A percentile compares a stretch with the other conserved stretches of the same genome.
Evolutionary conservation across 1,140 invertebrate genomes (phyloP).

Genomic region (Brachionus plicatilis): DNA sequence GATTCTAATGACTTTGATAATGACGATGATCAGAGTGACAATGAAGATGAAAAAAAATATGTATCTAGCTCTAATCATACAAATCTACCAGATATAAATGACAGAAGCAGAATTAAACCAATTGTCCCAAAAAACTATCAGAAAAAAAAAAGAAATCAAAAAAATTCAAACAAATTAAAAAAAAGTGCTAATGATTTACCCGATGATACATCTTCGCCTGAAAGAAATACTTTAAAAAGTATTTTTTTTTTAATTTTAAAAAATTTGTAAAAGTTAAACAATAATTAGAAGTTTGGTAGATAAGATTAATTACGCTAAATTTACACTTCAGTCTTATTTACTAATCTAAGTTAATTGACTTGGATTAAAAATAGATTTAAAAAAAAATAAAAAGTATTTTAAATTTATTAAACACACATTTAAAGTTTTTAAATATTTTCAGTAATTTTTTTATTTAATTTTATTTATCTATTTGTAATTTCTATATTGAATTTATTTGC

Average conservation of each 20-base stretch:
- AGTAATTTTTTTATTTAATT: too few relatives aligned
- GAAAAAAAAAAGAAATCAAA: not conserved
- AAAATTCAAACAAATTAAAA: not conserved
- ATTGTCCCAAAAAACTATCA: not conserved
- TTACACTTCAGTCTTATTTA: too few relatives aligned
- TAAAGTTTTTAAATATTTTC: too few relatives aligned
- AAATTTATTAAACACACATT: too few relatives aligned
- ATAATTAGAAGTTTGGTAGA: too few relatives aligned
- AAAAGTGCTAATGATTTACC: not conserved
- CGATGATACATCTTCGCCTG: not conserved
- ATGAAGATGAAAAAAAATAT: not conserved
- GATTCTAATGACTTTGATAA: conserved; percentile 44
- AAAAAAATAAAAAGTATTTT: too few relatives aligned
- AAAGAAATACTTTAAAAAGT: not conserved
- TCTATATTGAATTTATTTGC: too few relatives aligned
- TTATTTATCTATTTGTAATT: too few relatives aligned
- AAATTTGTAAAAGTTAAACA: too few relatives aligned
- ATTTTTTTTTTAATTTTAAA: not conserved
- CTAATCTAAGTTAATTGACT: too few relatives aligned
- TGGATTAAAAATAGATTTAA: too few relatives aligned
- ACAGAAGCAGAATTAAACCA: not conserved
- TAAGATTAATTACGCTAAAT: too few relatives aligned
- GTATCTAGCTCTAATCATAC: not conserved
- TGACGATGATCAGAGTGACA: not conserved
- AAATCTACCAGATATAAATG: not conserved